Conservation (phyloP, 1,140 invertebrate species). For the Potamilus streckersoni region DNA sequence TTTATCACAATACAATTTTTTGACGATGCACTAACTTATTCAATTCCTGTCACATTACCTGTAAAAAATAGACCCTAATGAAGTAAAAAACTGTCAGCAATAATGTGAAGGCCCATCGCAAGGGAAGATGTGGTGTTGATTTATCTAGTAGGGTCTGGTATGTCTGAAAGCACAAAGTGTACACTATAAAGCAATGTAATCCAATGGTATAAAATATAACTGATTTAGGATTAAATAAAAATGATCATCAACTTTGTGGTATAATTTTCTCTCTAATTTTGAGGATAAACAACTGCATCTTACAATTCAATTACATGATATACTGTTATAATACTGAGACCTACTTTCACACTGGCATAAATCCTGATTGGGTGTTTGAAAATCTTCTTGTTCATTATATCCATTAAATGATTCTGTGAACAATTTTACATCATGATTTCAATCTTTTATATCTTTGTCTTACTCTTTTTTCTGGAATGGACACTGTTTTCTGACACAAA, state of each 20-base stretch:
- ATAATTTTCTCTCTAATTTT: background rate
- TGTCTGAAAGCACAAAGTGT: slow-evolving; percentile 40
- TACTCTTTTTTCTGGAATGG: no score
- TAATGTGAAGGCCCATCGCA: slow-evolving; percentile 46
- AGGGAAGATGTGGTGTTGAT: slow-evolving; percentile 46
- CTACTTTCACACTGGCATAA: no score
- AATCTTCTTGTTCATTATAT: no score
- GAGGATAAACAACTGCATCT: background rate
- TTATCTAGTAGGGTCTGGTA: slow-evolving; percentile 56
- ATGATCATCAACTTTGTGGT: background rate
- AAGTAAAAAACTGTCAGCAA: slow-evolving; percentile 42
- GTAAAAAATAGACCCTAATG: slow-evolving; percentile 53
- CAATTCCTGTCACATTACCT: slow-evolving; percentile 35
- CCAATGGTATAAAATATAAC: background rate
- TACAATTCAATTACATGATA: background rate
- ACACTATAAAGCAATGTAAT: no score
- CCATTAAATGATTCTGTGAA: no score
- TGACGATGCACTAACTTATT: no score
- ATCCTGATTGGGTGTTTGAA: no score
- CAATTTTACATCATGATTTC: no score
- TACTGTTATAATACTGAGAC: no score
- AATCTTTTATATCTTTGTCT: no score
- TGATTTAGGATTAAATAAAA: background rate
- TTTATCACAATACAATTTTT: no score
- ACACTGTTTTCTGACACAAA: no score